These are phyloP conservation scores for Campoplex nolae DNA, from an alignment of 2,888 invertebrate genomes.

Conservation along the genomic window DNA sequence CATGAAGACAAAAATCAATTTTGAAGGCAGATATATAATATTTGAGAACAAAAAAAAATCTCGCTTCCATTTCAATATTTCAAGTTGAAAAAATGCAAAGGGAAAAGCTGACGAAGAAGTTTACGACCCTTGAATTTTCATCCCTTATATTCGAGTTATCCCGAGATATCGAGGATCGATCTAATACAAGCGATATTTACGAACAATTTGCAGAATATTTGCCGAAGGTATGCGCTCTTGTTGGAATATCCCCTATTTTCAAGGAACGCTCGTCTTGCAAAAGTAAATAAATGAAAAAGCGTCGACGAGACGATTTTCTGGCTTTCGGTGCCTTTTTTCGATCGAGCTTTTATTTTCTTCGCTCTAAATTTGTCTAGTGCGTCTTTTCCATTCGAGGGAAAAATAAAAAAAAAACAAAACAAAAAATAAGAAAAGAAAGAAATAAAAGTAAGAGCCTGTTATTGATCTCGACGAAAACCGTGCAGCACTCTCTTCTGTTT, in stretches of 20 bases:
- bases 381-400: slow-evolving; percentile 29
- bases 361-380: slow-evolving; percentile 22
- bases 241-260: slow-evolving; percentile 11
- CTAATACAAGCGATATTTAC: slow-evolving; percentile 77
- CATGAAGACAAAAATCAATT: too few relatives aligned
- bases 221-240: slow-evolving; percentile 61
- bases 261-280: slow-evolving; percentile 1
- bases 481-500: background rate
- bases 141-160: slow-evolving; percentile 70
- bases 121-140: slow-evolving; percentile 48
- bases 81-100: background rate
- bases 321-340: slow-evolving; percentile 24
- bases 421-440: background rate
- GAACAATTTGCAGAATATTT: slow-evolving; percentile 77
- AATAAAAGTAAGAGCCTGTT: background rate
- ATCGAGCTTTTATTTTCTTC: slow-evolving; percentile 43
- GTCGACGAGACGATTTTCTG: slow-evolving; percentile 40
- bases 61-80: too few relatives aligned
- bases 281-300: slow-evolving; percentile 31
- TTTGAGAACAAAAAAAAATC: too few relatives aligned
- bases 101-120: slow-evolving; percentile 6
- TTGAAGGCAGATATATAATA: too few relatives aligned
- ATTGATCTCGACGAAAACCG: background rate
- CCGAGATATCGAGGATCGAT: slow-evolving; percentile 67
- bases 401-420: background rate